A percentile compares a stretch with the other conserved stretches of the same genome.
Conservation (phyloP, 2,888 invertebrate genomes). For the Salpingus planirostris region DNA sequence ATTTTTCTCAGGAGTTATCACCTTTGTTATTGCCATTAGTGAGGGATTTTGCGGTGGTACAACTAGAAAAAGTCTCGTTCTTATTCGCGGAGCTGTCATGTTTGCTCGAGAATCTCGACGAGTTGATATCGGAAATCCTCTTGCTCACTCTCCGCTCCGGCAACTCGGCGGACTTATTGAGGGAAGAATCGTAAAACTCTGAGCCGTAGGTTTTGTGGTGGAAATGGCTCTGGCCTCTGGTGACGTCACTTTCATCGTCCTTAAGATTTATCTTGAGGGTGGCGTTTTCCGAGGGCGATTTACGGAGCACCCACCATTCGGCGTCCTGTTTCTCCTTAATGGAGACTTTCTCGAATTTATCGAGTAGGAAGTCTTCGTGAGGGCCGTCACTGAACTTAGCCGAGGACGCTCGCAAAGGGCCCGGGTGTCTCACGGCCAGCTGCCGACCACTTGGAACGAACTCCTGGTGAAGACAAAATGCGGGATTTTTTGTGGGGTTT, state of each 20-base stretch:
- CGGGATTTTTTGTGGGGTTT: slow-evolving; percentile 1
- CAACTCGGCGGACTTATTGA: not conserved
- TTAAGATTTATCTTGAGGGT: no score
- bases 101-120: not conserved
- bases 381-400: not conserved
- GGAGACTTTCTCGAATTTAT: slow-evolving; percentile 68
- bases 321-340: slow-evolving; percentile 51
- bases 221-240: no score
- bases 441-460: slow-evolving; percentile 82
- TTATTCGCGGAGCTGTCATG: no score
- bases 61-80: no score
- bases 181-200: no score
- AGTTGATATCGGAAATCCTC: not conserved
- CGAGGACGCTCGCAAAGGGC: slow-evolving; percentile 42
- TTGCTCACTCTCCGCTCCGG: no score
- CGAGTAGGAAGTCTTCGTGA: slow-evolving; percentile 50
- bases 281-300: slow-evolving; percentile 25
- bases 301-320: slow-evolving; percentile 53
- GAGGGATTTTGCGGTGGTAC: no score
- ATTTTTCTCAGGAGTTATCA: no score
- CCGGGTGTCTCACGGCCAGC: slow-evolving; percentile 68
- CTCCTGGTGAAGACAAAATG: slow-evolving; percentile 49
- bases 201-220: no score
- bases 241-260: no score
- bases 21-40: no score